These are phyloP conservation scores for Amblyopsis hoosieri DNA, from an alignment of 2,797 vertebrate species.

Conservation along the genomic window DNA sequence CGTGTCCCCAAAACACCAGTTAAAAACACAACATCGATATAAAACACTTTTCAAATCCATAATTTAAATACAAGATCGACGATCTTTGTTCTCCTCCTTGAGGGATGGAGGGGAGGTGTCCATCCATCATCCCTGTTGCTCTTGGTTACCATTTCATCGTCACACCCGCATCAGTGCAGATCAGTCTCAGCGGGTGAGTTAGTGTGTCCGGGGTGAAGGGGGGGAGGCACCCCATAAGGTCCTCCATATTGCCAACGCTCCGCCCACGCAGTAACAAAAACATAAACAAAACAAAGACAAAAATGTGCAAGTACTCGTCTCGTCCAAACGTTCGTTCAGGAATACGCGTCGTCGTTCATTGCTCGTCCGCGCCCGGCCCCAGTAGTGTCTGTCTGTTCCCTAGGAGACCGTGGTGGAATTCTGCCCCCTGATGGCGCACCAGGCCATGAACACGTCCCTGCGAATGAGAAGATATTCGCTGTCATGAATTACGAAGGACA, in stretches of 20 bases:
- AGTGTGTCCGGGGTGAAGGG: background rate
- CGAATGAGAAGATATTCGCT: background rate
- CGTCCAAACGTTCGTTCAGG: constrained; percentile 8
- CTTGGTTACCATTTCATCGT: background rate
- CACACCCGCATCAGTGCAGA: background rate
- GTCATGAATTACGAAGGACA: too few species aligned
- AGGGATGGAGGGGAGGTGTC: too few species aligned
- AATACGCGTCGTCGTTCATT: background rate
- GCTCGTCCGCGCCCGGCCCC: background rate
- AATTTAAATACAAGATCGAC: constrained; percentile 39
- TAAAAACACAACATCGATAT: constrained; percentile 58
- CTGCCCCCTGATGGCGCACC: constrained; percentile 86
- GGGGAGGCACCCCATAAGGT: background rate
- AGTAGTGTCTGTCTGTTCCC: constrained; percentile 11
- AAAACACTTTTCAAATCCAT: constrained; percentile 52
- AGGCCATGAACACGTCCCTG: constrained; percentile 91
- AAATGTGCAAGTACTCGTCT: constrained; percentile 16
- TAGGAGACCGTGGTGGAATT: constrained; percentile 84
- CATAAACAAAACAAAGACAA: constrained; percentile 20
- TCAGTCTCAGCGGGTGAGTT: background rate
- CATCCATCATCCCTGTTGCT: background rate
- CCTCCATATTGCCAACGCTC: too few species aligned
- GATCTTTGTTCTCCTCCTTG: background rate
- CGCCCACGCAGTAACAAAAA: background rate
- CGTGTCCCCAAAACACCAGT: constrained; percentile 30